Conservation (phyloP, 2,888 invertebrate genomes). For the Drosophila borborema region DNA sequence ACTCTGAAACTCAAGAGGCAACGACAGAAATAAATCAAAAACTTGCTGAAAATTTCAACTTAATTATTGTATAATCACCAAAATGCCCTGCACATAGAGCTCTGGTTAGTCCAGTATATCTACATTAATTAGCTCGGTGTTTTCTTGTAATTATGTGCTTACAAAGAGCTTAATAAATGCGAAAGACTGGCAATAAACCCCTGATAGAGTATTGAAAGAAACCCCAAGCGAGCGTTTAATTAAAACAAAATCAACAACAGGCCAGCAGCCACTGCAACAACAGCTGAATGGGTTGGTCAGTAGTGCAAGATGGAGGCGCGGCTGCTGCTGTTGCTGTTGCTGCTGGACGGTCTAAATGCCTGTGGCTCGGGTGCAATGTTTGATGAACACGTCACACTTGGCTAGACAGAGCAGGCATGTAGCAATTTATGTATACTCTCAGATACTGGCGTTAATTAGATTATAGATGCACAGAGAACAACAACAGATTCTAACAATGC, state of each 20-base stretch:
- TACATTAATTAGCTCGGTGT: neutral
- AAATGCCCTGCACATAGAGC: constrained; percentile 12
- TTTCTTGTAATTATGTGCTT: constrained; percentile 1
- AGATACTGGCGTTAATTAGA: constrained; percentile 49
- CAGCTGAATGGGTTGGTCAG: constrained; percentile 70
- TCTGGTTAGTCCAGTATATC: neutral
- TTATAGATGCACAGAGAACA: constrained; percentile 29
- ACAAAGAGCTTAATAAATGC: constrained; percentile 25
- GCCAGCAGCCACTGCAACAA: constrained; percentile 28
- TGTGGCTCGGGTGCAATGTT: constrained; percentile 66
- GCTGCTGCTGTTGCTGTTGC: constrained; percentile 28
- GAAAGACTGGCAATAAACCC: constrained; percentile 7
- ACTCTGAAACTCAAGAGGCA: constrained; percentile 17
- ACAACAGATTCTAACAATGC: constrained; percentile 24
- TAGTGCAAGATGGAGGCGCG: constrained; percentile 60
- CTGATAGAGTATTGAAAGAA: constrained; percentile 40
- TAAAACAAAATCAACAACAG: constrained; percentile 71
- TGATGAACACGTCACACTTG: constrained; percentile 76
- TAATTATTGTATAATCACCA: constrained; percentile 6
- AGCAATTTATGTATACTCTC: constrained; percentile 50
- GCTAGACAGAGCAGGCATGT: constrained; percentile 54
- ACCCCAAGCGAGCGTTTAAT: constrained; percentile 58
- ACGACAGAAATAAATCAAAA: neutral
- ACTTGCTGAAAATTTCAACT: constrained; percentile 3
- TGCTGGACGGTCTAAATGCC: constrained; percentile 27